Conservation (phyloP, 1,140 invertebrate species). For the Drosophila bocki region DNA sequence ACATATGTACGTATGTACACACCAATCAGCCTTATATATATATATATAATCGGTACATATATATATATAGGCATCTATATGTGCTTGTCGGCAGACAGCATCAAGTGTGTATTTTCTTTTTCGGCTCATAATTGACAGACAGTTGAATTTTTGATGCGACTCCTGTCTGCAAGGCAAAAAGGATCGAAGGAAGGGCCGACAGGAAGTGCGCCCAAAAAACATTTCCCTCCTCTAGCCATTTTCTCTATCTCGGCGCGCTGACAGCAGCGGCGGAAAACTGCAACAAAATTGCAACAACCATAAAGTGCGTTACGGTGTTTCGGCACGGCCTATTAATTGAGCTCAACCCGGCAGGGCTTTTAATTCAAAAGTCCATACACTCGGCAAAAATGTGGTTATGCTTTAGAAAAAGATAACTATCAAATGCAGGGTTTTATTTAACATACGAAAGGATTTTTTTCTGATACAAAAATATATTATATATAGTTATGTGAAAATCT, state of each 20-base stretch:
- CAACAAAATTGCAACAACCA: constrained; percentile 28
- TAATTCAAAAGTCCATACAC: constrained; percentile 60
- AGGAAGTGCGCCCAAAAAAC: constrained; percentile 28
- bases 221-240: constrained; percentile 1
- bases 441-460: neutral
- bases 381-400: neutral
- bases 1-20: neutral
- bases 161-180: constrained; percentile 48
- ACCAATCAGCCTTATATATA: constrained; percentile 21
- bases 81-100: constrained; percentile 45
- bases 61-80: constrained; percentile 13
- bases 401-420: neutral
- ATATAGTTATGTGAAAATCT: neutral
- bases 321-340: constrained; percentile 48
- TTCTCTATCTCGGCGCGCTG: constrained; percentile 1
- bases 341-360: constrained; percentile 52
- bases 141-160: constrained; percentile 69
- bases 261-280: constrained; percentile 18
- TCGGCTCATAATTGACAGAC: constrained; percentile 76
- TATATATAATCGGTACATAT: constrained; percentile 1
- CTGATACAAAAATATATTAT: too few species aligned
- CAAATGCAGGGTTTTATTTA: neutral
- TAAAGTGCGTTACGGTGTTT: constrained; percentile 71
- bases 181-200: constrained; percentile 1
- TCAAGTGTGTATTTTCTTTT: constrained; percentile 68